A percentile compares a stretch with the other conserved stretches of the same genome.
These are phyloP conservation scores for Tretioscincus oriximinensis DNA, from an alignment of 2,113 vertebrate genomes.

Conservation along the genomic window DNA sequence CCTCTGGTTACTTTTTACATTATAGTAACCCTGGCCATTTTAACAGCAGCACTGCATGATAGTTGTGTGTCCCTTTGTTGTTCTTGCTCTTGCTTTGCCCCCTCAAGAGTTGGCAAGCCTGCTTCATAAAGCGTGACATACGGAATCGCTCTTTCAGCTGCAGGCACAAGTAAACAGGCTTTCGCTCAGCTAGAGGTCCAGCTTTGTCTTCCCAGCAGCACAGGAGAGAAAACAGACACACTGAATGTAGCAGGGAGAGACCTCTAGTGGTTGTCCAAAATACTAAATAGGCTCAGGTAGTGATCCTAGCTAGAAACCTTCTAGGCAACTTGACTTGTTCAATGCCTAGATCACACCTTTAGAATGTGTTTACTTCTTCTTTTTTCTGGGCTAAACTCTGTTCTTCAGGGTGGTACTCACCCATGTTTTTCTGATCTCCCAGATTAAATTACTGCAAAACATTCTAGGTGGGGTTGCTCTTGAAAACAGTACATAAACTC, in stretches of 20 bases:
- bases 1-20: background rate
- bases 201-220: slow-evolving; percentile 18
- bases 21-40: background rate
- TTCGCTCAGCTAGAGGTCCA: background rate
- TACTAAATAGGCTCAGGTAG: background rate
- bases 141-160: background rate
- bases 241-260: background rate
- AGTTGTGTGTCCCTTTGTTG: background rate
- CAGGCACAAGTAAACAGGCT: slow-evolving; percentile 10
- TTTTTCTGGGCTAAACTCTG: too few species aligned
- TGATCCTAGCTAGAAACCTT: too few species aligned
- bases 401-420: too few species aligned
- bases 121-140: slow-evolving; percentile 3
- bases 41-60: background rate
- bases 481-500: too few species aligned
- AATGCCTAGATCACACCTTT: too few species aligned
- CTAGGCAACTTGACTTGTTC: too few species aligned
- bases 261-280: slow-evolving; percentile 13
- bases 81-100: background rate
- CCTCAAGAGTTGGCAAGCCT: slow-evolving; percentile 7
- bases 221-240: background rate
- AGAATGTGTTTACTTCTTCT: too few species aligned
- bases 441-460: too few species aligned
- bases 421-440: too few species aligned
- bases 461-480: too few species aligned